These are phyloP conservation scores for Sarcophaga bullata DNA, from an alignment of 1,140 invertebrate species.

Conservation along the genomic window DNA sequence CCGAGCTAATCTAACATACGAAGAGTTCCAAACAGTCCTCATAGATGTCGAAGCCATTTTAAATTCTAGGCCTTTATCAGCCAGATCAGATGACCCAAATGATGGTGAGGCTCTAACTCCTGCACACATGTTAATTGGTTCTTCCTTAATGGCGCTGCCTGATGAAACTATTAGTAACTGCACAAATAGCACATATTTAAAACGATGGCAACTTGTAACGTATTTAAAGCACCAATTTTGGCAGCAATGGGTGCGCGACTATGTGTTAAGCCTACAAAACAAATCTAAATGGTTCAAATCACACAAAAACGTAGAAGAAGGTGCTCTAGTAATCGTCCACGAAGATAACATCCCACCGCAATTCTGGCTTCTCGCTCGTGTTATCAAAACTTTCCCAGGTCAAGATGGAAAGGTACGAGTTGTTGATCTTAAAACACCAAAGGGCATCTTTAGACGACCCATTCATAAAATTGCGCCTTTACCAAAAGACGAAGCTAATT, in stretches of 20 bases:
- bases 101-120: constrained; percentile 51
- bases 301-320: constrained; percentile 48
- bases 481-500: constrained; percentile 25
- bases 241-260: constrained; percentile 53
- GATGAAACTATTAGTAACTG: neutral
- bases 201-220: constrained; percentile 29
- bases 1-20: constrained; percentile 34
- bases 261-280: constrained; percentile 51
- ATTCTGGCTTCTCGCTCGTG: constrained; percentile 62
- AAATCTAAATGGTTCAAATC: constrained; percentile 54
- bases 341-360: constrained; percentile 56
- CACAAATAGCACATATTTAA: constrained; percentile 13
- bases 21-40: constrained; percentile 39
- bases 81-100: constrained; percentile 44
- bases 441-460: constrained; percentile 47
- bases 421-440: constrained; percentile 55
- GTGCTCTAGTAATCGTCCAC: constrained; percentile 57
- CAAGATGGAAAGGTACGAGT: constrained; percentile 60
- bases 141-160: constrained; percentile 37
- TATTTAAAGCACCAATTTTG: constrained; percentile 51
- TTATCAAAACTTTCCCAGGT: constrained; percentile 58
- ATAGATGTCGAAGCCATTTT: constrained; percentile 50
- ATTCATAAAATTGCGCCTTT: constrained; percentile 44
- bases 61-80: constrained; percentile 48
- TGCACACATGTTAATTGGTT: constrained; percentile 53